Conservation (phyloP, 2,113 vertebrate species). For the cat (Felis catus) region F.catus_Fca126_mat1.0 CM031425.1:34472501-34473000, state of each 20-base stretch:
- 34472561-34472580: neutral
- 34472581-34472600: neutral
- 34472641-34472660: neutral
- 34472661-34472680: neutral
- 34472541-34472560: neutral
- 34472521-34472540: neutral
- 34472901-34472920: no score
- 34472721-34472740: no score
- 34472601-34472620: neutral
- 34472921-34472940: neutral
- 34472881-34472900: no score
- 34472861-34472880: no score
- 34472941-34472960: neutral
- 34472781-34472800: no score
- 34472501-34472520: neutral
- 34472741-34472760: no score
- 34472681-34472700: neutral
- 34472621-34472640: neutral
- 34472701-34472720: neutral
- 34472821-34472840: no score
- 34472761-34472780: no score
- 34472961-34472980: neutral
- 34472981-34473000: neutral
- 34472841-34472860: no score
- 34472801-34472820: no score